phyloP scores from a whole-genome alignment of 2,888 invertebrate genomes.

The Hemaris fuciformis region DNA sequence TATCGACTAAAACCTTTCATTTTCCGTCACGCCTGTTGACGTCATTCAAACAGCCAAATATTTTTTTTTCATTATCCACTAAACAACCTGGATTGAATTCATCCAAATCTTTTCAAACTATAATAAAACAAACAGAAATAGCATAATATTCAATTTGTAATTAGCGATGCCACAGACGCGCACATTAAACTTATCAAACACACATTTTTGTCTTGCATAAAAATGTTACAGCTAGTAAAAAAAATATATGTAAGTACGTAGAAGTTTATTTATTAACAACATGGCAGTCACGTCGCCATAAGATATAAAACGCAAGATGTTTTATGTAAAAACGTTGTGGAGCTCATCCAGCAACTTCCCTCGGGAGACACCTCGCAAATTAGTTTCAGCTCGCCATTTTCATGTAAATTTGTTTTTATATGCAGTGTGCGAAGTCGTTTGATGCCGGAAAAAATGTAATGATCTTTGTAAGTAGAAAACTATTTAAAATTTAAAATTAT shows the following conservation, averaged over 20 bases:
- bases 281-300: neutral
- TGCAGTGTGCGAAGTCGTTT: neutral
- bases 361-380: slow-evolving; percentile 28
- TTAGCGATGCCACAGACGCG: no score
- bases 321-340: neutral
- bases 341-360: neutral
- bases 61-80: no score
- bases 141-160: no score
- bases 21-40: no score
- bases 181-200: no score
- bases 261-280: neutral
- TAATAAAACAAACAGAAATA: no score
- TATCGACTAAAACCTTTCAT: no score
- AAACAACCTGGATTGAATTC: no score
- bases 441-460: neutral
- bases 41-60: no score
- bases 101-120: no score
- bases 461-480: neutral
- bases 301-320: neutral
- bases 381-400: slow-evolving; percentile 39
- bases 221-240: neutral
- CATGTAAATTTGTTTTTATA: slow-evolving; percentile 35
- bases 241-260: neutral
- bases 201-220: neutral
- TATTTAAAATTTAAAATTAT: no score